Percentiles rank a stretch among this genome's conserved stretches.
Conservation (phyloP, 2,113 vertebrate genomes). For the Raja brachyura region DNA sequence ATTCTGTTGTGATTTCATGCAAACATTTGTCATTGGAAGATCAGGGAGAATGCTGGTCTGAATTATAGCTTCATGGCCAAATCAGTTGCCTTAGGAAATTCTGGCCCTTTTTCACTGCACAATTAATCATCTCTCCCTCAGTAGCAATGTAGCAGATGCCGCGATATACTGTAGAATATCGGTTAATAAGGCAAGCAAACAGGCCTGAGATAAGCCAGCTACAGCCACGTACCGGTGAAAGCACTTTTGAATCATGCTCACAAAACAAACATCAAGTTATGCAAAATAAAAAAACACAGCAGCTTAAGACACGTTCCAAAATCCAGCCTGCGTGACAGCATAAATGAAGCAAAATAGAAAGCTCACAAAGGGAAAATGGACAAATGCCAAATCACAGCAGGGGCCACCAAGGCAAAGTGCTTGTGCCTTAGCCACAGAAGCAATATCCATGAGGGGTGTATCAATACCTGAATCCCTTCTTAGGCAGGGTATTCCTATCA, state of each 20-base stretch:
- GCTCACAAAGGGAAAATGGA: constrained; percentile 15
- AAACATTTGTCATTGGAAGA: not conserved
- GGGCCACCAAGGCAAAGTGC: constrained; percentile 49
- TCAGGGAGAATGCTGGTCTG: not conserved
- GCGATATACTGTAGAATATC: not conserved
- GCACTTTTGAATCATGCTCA: constrained; percentile 11
- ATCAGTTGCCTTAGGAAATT: not conserved
- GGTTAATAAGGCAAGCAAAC: not conserved
- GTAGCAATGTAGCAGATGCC: not conserved
- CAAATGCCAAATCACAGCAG: constrained; percentile 29
- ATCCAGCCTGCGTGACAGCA: not conserved
- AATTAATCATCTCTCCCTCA: not conserved
- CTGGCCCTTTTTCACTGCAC: not conserved
- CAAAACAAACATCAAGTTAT: constrained; percentile 21
- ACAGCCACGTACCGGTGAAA: not conserved
- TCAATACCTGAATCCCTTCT: constrained; percentile 94
- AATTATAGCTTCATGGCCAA: not conserved
- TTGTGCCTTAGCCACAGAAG: constrained; percentile 57
- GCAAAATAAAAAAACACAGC: constrained; percentile 43
- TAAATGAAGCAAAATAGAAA: constrained; percentile 40
- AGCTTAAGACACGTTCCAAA: not conserved
- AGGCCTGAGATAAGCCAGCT: not conserved
- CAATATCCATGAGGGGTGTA: constrained; percentile 52
- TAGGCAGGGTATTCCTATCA: constrained; percentile 98
- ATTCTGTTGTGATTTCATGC: not conserved